Percentiles rank a stretch among this genome's conserved stretches.
phyloP scores from a whole-genome alignment of 2,888 invertebrate genomes.

The Meliscaeva auricollis region DNA sequence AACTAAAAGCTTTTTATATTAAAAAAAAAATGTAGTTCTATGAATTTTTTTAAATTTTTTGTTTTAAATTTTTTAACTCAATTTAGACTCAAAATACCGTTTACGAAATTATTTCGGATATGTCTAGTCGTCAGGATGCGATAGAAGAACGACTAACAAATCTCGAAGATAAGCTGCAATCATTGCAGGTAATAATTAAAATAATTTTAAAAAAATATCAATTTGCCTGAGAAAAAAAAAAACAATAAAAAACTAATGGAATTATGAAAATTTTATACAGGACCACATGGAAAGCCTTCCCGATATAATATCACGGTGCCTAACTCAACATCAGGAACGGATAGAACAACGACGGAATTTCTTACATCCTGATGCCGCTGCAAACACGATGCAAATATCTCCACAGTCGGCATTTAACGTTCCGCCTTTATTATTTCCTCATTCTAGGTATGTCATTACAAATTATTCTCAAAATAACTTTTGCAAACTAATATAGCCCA shows the following conservation, averaged over 20 bases:
- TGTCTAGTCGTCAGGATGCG: conserved; percentile 96
- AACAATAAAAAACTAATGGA: background rate
- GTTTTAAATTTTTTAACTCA: background rate
- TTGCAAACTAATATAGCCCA: background rate
- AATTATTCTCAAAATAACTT: background rate
- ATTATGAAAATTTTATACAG: conserved; percentile 80
- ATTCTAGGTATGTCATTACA: conserved; percentile 85
- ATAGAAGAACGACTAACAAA: conserved; percentile 96
- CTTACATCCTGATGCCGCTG: conserved; percentile 94
- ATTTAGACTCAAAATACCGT: conserved; percentile 98
- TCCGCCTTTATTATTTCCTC: conserved; percentile 86
- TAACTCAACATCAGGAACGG: conserved; percentile 91
- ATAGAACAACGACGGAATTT: conserved; percentile 93
- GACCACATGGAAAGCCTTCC: conserved; percentile 94
- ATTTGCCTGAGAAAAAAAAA: background rate
- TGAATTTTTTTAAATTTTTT: background rate
- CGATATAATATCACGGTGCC: conserved; percentile 91
- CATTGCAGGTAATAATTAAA: conserved; percentile 88
- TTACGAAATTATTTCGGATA: conserved; percentile 98
- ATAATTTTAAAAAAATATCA: background rate
- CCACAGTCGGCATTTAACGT: conserved; percentile 85
- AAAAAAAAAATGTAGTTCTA: too few relatives aligned
- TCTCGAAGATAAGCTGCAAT: conserved; percentile 95
- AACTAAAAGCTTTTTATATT: too few relatives aligned
- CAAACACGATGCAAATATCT: conserved; percentile 84